Conservation (phyloP, 2,888 invertebrate genomes). For the Operophtera brumata region DNA sequence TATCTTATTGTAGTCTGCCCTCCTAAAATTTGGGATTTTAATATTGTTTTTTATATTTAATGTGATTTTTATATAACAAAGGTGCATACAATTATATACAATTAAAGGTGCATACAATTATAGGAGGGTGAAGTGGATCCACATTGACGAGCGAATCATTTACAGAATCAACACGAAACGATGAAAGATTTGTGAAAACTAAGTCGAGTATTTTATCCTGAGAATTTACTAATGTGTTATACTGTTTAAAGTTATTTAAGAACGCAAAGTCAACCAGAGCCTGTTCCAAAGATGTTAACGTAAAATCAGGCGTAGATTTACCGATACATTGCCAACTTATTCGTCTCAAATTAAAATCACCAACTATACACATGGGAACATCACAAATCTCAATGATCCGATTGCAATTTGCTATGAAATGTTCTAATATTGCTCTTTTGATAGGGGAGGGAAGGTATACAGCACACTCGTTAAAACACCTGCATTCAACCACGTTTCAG, state of each 20-base stretch:
- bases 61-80: too few species aligned
- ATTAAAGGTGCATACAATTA: too few species aligned
- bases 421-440: neutral
- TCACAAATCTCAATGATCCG: neutral
- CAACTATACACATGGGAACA: neutral
- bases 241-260: neutral
- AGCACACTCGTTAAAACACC: neutral
- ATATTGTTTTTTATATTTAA: too few species aligned
- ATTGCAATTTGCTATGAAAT: neutral
- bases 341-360: neutral
- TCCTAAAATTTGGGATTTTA: too few species aligned
- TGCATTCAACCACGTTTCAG: conserved; percentile 17
- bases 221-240: neutral
- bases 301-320: neutral
- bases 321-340: neutral
- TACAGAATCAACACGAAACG: neutral
- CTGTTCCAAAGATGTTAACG: neutral
- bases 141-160: neutral
- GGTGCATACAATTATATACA: too few species aligned
- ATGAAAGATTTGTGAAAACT: neutral
- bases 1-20: too few species aligned
- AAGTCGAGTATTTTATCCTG: neutral
- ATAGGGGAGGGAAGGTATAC: neutral
- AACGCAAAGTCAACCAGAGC: neutral
- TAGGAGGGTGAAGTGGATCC: neutral